Base-by-base conservation (phyloP, 2,888 invertebrate species). In the Drosophila sordidapex region DNA sequence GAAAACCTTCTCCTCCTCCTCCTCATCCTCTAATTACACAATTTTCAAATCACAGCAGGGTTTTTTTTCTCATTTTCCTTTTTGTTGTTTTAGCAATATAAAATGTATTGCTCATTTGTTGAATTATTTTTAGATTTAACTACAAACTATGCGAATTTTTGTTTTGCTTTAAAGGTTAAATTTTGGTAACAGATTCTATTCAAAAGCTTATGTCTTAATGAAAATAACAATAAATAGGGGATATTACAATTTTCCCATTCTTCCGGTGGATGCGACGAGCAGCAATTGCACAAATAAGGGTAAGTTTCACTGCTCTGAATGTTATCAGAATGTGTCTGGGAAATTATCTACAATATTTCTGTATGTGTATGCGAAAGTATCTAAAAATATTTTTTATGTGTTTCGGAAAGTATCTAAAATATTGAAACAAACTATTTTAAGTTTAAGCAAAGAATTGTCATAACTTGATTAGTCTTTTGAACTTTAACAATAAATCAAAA, bases 1-100 rank as follows among this genome's bases (percentile, higher is more conserved):
- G 83, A 83, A 89, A 84, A 76, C 76, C 82, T 79, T 66, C 74
- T 68, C 29, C 56, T 54, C 29, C 27, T 68, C 58, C 38, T 25
- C 43, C 52, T 59, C 35, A 35, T 61, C 54, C 51, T 31, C 40
- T 62, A 21, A 51, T 66, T 43, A 48, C 43, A 62, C 58, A 75
- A 59, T 76, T 63, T 72, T 29, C 40, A 67, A 31, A 27, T 36
- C 36, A 25, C 53, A 40, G 38, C 60, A 49, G 77, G 73, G 62
- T 79, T 79, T 60, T 61, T 43, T 74, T 53, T 61, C 52, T 52
- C 29, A 56, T 13, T 15, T 29, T 38, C 11, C 15, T 36, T 54
- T 36, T 36, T 25, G 36, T 60, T 36, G 15, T 53, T 51, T 60
- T 25, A 27, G 58, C 58, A 58, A 58, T 58, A 51, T 51, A 52